Evolutionary conservation across 2,113 vertebrate species (phyloP).

Genomic region (Pseudolaguvia tuberculata): DNA sequence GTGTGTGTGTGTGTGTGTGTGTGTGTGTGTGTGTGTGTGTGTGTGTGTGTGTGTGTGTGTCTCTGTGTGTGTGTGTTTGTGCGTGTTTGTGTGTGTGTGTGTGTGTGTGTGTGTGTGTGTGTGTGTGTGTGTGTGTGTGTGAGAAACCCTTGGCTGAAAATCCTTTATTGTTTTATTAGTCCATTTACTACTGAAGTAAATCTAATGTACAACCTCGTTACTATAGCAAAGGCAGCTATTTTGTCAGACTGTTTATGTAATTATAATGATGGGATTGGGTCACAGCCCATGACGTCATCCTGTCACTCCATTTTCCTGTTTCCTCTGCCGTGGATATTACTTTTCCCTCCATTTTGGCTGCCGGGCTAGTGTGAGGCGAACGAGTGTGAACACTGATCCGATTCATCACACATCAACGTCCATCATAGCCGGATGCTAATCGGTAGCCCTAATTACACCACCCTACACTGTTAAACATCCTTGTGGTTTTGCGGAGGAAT

Average conservation of each 20-base stretch:
- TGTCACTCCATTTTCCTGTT: constrained; percentile 10
- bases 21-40: not conserved
- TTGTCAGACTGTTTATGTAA: not conserved
- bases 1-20: not conserved
- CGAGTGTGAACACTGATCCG: not conserved
- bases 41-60: too few species aligned
- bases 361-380: not conserved
- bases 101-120: too few species aligned
- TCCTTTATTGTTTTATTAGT: not conserved
- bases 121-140: not conserved
- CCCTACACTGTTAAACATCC: constrained; percentile 67
- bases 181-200: not conserved
- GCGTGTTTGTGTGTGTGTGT: not conserved
- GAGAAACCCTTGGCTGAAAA: not conserved
- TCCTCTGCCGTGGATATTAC: not conserved
- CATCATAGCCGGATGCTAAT: constrained; percentile 65
- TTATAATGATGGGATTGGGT: not conserved
- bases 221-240: not conserved
- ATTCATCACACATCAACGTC: constrained; percentile 34
- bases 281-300: not conserved
- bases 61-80: not conserved
- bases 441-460: constrained; percentile 70
- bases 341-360: constrained; percentile 1
- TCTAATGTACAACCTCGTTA: not conserved
- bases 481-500: constrained; percentile 68